Evolutionary conservation across 2,113 vertebrate species (phyloP), one percentile per base, ranked within the genome.

Genomic region (Callaeas wilsoni): DNA sequence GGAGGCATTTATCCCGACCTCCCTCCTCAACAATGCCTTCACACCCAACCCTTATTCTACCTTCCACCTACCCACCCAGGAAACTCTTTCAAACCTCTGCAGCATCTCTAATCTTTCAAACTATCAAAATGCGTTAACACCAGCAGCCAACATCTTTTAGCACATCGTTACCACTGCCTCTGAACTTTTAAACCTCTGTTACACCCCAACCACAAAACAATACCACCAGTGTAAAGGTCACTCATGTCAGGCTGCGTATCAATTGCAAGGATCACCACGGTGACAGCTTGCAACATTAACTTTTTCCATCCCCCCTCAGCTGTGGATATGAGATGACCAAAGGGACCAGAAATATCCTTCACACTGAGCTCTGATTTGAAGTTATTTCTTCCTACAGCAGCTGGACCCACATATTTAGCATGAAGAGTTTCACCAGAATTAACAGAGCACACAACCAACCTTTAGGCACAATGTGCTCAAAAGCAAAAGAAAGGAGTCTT

Each of bases 201-300:
- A n/a, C 21, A n/a, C 14, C 16, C 44, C 4, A 26, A 21, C 16
- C 55, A 65, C 49, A 17, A n/a, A 44, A 29, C 23, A 32, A 35
- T 35, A 23, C 13, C 42, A 27, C 6, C n/a, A 57, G 15, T 0
- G 10, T 7, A 18, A 42, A 32, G 3, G 0, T n/a, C 26, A 12
- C 33, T 11, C 18, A 5, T 9, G 37, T 25, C 68, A 26, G 27
- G 12, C 13, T 5, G 10, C 1, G 0, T 4, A 53, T 37, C 35
- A 39, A 41, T 29, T 15, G 10, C 55, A 59, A 56, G 26, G 33
- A 20, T 13, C 13, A 29, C 63, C 19, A 47, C 15, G 42, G 37
- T 18, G 33, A 89, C 75, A 86, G 46, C 64, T 67, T 67, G 50
- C 68, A 83, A 74, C 77, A 70, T 20, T 68, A 50, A n/a, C 37